These are phyloP conservation scores for Cromileptes altivelis DNA, from an alignment of 2,113 vertebrate species.

Conservation along the genomic window DNA sequence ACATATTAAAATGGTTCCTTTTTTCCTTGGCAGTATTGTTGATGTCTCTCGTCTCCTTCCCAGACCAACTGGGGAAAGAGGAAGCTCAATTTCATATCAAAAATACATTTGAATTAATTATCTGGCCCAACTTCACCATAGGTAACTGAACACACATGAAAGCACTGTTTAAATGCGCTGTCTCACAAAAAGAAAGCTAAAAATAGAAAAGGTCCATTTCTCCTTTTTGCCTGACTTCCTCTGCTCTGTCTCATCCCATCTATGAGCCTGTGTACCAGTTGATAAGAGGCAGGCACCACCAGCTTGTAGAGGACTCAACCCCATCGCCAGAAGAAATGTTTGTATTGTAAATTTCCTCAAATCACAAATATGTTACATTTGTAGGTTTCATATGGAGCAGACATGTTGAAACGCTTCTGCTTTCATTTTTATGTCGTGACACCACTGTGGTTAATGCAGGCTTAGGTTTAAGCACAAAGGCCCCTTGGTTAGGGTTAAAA, in stretches of 20 bases:
- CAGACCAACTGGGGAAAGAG: neutral
- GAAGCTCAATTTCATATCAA: neutral
- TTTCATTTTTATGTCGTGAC: too few species aligned
- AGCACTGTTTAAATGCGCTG: neutral
- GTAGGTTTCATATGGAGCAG: too few species aligned
- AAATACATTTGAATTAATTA: neutral
- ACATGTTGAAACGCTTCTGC: too few species aligned
- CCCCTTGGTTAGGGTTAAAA: too few species aligned
- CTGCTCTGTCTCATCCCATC: neutral
- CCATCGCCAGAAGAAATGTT: too few species aligned
- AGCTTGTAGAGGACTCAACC: too few species aligned
- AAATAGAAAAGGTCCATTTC: constrained; percentile 26
- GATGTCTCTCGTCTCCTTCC: too few species aligned
- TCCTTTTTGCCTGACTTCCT: constrained; percentile 42
- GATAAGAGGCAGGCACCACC: neutral
- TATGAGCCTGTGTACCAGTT: neutral
- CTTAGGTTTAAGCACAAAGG: too few species aligned
- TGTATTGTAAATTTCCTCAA: too few species aligned
- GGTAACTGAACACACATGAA: neutral
- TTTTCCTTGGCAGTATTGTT: neutral
- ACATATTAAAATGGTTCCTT: neutral
- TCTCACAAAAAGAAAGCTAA: neutral
- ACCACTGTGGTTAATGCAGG: too few species aligned
- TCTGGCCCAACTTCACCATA: neutral
- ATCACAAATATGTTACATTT: too few species aligned